Percentiles rank a stretch among this genome's conserved stretches.
Conservation (phyloP, 2,888 invertebrate species). For the Pheosia gnoma region DNA sequence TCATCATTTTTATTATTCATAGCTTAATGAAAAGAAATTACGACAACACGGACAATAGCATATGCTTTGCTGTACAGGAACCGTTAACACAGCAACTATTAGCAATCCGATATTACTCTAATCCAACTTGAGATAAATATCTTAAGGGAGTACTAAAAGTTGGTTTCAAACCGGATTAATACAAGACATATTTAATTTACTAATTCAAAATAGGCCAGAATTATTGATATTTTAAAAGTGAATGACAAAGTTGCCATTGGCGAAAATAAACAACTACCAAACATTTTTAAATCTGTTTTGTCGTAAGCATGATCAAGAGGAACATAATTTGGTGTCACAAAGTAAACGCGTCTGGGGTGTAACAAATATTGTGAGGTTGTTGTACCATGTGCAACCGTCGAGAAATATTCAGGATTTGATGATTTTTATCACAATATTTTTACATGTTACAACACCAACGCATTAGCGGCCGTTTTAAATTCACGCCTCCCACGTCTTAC, state of each 20-base stretch:
- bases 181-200: conserved; percentile 37
- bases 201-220: conserved; percentile 47
- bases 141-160: conserved; percentile 40
- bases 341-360: conserved; percentile 44
- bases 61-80: conserved; percentile 38
- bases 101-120: conserved; percentile 29
- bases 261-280: conserved; percentile 32
- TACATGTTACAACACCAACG: conserved; percentile 47
- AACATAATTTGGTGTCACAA: conserved; percentile 39
- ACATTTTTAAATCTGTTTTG: conserved; percentile 31
- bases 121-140: conserved; percentile 14
- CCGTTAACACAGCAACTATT: conserved; percentile 37
- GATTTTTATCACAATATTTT: conserved; percentile 45
- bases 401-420: conserved; percentile 26
- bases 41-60: conserved; percentile 26
- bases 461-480: conserved; percentile 33
- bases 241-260: conserved; percentile 46
- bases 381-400: conserved; percentile 28
- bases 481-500: conserved; percentile 39
- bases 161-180: conserved; percentile 43
- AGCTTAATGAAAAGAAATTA: conserved; percentile 17
- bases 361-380: conserved; percentile 45
- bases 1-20: conserved; percentile 8
- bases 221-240: conserved; percentile 35
- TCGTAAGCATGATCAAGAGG: conserved; percentile 55